A percentile compares a stretch with the other conserved stretches of the same genome.
phyloP scores from a whole-genome alignment of 2,888 invertebrate genomes.

The Chesias legatella region DNA sequence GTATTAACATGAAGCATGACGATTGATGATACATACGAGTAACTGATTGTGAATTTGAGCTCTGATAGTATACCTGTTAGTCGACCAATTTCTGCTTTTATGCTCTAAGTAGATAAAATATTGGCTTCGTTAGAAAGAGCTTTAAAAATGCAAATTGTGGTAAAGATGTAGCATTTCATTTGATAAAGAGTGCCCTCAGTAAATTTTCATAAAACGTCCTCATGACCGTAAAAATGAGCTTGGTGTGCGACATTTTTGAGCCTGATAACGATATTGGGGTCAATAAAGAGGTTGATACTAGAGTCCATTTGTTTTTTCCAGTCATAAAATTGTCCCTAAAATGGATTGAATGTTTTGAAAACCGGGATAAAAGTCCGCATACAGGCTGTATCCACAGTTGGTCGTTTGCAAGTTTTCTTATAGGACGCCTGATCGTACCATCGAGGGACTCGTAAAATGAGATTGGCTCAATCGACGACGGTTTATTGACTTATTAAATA shows the following conservation, averaged over 20 bases:
- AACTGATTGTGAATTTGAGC: too few species aligned
- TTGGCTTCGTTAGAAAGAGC: background rate
- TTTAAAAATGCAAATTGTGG: constrained; percentile 15
- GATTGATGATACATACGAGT: too few species aligned
- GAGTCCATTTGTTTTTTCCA: constrained; percentile 25
- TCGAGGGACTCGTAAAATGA: constrained; percentile 69
- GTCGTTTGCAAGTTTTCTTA: constrained; percentile 51
- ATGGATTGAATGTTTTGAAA: constrained; percentile 38
- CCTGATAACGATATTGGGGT: constrained; percentile 6
- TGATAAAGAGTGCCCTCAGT: constrained; percentile 41
- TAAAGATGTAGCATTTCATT: constrained; percentile 49
- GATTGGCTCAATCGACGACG: constrained; percentile 69
- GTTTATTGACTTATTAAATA: constrained; percentile 76
- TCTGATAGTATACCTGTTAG: too few species aligned
- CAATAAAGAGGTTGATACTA: constrained; percentile 18
- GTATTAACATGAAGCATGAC: too few species aligned
- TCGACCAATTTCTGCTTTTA: too few species aligned
- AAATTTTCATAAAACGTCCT: constrained; percentile 40
- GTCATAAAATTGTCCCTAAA: constrained; percentile 31
- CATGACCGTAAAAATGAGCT: constrained; percentile 33
- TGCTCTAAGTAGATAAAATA: too few species aligned
- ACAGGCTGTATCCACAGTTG: constrained; percentile 43
- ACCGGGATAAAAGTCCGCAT: constrained; percentile 41
- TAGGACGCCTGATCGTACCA: constrained; percentile 57
- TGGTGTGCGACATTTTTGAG: constrained; percentile 22